phyloP scores from a whole-genome alignment of 2,888 invertebrate species.

The Drosophila emarginata region DNA sequence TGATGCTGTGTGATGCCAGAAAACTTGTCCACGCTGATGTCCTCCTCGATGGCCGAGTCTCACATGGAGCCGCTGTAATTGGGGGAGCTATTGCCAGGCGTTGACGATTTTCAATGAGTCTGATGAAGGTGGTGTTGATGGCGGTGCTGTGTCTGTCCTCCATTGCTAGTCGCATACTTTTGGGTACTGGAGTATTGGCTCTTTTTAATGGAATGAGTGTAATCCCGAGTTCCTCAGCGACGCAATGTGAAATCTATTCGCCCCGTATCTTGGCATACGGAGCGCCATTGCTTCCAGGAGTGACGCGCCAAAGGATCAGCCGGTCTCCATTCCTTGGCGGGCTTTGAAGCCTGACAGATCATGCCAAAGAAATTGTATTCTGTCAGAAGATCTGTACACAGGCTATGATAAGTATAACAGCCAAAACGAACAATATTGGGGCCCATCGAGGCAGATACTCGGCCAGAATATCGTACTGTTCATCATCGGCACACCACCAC shows the following conservation, averaged over 20 bases:
- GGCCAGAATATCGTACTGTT: conserved; percentile 75
- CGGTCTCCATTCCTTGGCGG: conserved; percentile 83
- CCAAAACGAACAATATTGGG: conserved; percentile 80
- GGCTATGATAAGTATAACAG: conserved; percentile 79
- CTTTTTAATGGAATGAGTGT: conserved; percentile 82
- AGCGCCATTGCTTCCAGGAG: conserved; percentile 83
- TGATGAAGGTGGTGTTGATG: conserved; percentile 49
- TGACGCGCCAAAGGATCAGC: conserved; percentile 82
- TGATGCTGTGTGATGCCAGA: conserved; percentile 80
- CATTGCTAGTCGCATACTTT: conserved; percentile 62
- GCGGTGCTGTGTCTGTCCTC: conserved; percentile 39
- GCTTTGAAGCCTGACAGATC: conserved; percentile 82
- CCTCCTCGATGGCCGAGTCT: conserved; percentile 83
- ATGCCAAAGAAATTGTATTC: conserved; percentile 82
- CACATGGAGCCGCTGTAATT: conserved; percentile 83
- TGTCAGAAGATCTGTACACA: conserved; percentile 82
- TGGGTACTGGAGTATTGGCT: conserved; percentile 81
- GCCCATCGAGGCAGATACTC: conserved; percentile 81
- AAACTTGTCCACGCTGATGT: conserved; percentile 82
- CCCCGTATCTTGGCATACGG: conserved; percentile 82
- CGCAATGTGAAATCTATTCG: conserved; percentile 82
- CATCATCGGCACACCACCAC: conserved; percentile 82
- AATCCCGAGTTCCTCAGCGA: conserved; percentile 82
- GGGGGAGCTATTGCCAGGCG: conserved; percentile 82
- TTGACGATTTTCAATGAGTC: conserved; percentile 81